These are phyloP conservation scores for Premnoplex brunnescens DNA, from an alignment of 2,797 vertebrate species.

Conservation along the genomic window DNA sequence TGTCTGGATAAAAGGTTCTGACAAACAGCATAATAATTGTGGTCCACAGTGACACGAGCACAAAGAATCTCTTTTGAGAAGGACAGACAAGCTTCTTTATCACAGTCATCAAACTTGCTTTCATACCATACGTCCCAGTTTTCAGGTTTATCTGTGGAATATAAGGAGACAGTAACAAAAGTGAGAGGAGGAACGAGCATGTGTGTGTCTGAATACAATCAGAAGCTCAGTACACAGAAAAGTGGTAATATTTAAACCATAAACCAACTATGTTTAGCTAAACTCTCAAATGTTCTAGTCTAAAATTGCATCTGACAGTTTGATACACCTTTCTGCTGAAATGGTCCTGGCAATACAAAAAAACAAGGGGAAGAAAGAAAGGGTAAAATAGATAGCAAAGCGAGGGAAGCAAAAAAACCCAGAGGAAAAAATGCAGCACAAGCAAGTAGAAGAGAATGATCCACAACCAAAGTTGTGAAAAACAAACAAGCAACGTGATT, in stretches of 20 bases:
- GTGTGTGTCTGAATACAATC: neutral
- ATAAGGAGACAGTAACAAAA: neutral
- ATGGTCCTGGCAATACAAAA: neutral
- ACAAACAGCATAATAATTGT: constrained; percentile 98
- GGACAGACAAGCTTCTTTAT: constrained; percentile 97
- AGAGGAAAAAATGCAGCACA: neutral
- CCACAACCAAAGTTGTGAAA: neutral
- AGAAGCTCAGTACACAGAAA: neutral
- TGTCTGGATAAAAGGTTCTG: constrained; percentile 96
- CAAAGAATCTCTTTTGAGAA: constrained; percentile 98
- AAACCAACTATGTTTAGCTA: neutral
- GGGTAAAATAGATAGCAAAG: neutral
- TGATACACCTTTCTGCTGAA: neutral
- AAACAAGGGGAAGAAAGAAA: neutral
- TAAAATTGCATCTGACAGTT: neutral
- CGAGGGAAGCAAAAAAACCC: neutral
- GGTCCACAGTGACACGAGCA: constrained; percentile 93
- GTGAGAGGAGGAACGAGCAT: neutral
- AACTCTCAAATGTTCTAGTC: neutral
- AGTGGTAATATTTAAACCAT: neutral
- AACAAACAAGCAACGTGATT: neutral
- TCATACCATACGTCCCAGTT: constrained; percentile 98
- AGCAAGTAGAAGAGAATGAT: neutral
- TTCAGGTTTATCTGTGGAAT: constrained; percentile 91
- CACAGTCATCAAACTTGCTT: constrained; percentile 97